These are phyloP conservation scores for Byasa hedistus DNA, from an alignment of 2,888 invertebrate species.

Conservation along the genomic window DNA sequence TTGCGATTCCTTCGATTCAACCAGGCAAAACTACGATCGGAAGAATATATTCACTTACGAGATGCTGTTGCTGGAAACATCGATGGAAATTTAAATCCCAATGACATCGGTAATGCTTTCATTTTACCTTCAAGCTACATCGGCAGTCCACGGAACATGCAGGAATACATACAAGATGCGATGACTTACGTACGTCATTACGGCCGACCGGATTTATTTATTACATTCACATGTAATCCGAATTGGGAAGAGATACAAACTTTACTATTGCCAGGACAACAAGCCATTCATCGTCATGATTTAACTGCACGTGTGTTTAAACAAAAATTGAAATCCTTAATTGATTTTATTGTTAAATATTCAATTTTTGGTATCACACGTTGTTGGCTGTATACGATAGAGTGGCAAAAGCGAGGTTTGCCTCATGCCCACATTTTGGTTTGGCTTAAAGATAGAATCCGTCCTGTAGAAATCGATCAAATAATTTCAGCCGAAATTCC, in stretches of 20 bases:
- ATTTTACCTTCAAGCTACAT: conserved; percentile 8
- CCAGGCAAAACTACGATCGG: background rate
- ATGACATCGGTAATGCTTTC: conserved; percentile 8
- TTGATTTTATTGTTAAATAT: conserved; percentile 8
- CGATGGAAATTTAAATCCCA: background rate
- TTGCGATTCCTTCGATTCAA: conserved; percentile 1
- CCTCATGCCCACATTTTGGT: too few species aligned
- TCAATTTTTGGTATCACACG: too few species aligned
- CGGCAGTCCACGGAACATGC: conserved; percentile 11
- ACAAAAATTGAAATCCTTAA: background rate
- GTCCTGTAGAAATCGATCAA: conserved; percentile 28
- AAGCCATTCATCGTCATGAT: conserved; percentile 1
- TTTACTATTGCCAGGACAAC: too few species aligned
- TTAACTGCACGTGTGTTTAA: conserved; percentile 2
- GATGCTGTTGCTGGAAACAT: conserved; percentile 3
- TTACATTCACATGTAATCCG: background rate
- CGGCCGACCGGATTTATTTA: conserved; percentile 5
- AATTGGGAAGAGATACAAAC: background rate
- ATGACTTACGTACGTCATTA: background rate
- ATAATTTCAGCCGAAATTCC: conserved; percentile 25
- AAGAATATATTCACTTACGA: too few species aligned
- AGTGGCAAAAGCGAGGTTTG: too few species aligned
- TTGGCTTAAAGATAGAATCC: conserved; percentile 22
- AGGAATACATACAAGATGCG: conserved; percentile 5
- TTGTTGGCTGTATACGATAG: too few species aligned